Conservation (phyloP, 2,888 invertebrate species). For the Margaritifera margaritifera region DNA sequence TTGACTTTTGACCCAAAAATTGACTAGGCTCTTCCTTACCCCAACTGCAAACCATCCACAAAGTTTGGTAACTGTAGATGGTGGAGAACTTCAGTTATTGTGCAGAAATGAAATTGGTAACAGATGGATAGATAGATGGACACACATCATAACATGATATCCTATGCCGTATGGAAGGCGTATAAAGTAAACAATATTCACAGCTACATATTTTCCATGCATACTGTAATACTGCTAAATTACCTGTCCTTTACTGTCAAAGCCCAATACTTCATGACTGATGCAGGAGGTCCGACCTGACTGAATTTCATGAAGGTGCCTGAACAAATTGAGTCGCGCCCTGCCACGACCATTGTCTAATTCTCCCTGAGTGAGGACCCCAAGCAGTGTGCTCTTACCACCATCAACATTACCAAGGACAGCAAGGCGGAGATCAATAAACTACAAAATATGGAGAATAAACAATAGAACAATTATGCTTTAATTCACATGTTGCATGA, state of each 20-base stretch:
- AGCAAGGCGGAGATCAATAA: slow-evolving; percentile 86
- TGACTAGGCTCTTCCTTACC: too few species aligned
- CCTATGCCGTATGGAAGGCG: too few species aligned
- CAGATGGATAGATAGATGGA: too few species aligned
- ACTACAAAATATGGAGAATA: slow-evolving; percentile 53
- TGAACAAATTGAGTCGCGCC: slow-evolving; percentile 94
- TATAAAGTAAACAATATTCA: too few species aligned
- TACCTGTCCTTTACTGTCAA: slow-evolving; percentile 78
- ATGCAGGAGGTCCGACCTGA: slow-evolving; percentile 95
- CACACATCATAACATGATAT: too few species aligned
- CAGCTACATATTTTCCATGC: background rate
- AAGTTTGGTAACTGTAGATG: too few species aligned
- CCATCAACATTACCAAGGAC: slow-evolving; percentile 96
- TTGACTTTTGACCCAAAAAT: too few species aligned
- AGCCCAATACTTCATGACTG: slow-evolving; percentile 96
- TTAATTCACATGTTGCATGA: too few species aligned
- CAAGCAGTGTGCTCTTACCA: slow-evolving; percentile 96
- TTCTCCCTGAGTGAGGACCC: slow-evolving; percentile 96
- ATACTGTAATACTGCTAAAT: slow-evolving; percentile 5
- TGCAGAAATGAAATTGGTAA: too few species aligned
- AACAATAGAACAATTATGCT: background rate
- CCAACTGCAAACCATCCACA: too few species aligned
- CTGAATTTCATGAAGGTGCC: slow-evolving; percentile 93
- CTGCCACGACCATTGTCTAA: slow-evolving; percentile 96
- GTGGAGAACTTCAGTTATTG: too few species aligned